A percentile compares a stretch with the other conserved stretches of the same genome.
phyloP scores from a whole-genome alignment of 1,140 invertebrate species.

The Temnothorax nylanderi region DNA sequence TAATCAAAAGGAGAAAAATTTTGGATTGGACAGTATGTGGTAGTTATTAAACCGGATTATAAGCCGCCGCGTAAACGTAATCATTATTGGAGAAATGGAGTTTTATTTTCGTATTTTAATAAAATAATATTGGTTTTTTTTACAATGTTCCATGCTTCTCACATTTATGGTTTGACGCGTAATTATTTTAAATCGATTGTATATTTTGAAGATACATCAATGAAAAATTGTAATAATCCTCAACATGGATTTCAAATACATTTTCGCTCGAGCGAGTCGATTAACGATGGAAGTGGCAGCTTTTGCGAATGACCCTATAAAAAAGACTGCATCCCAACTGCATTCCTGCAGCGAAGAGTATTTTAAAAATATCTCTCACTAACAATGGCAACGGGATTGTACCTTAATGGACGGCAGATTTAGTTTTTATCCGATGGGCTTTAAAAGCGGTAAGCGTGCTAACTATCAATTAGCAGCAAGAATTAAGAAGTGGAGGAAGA shows the following conservation, averaged over 20 bases:
- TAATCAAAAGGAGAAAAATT: too few species aligned
- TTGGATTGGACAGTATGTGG: too few species aligned
- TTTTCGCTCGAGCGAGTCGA: background rate
- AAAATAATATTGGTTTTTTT: background rate
- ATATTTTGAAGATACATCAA: background rate
- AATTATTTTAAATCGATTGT: background rate
- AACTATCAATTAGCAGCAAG: background rate
- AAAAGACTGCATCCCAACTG: background rate
- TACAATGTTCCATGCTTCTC: background rate
- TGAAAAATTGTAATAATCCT: background rate
- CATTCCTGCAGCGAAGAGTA: background rate
- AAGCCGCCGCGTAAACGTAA: too few species aligned
- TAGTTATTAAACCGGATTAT: too few species aligned
- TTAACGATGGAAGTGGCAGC: background rate
- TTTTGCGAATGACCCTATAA: background rate
- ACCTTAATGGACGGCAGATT: background rate
- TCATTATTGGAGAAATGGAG: background rate
- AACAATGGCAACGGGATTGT: constrained; percentile 31
- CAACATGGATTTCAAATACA: background rate
- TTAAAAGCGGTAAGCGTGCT: background rate
- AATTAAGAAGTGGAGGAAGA: background rate
- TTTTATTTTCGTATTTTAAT: background rate
- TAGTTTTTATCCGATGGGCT: background rate
- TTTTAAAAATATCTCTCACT: constrained; percentile 40
- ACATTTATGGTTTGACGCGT: background rate